Evolutionary conservation across 2,113 vertebrate species (phyloP).

Genomic region (Mesoclemmys tuberculata): DNA sequence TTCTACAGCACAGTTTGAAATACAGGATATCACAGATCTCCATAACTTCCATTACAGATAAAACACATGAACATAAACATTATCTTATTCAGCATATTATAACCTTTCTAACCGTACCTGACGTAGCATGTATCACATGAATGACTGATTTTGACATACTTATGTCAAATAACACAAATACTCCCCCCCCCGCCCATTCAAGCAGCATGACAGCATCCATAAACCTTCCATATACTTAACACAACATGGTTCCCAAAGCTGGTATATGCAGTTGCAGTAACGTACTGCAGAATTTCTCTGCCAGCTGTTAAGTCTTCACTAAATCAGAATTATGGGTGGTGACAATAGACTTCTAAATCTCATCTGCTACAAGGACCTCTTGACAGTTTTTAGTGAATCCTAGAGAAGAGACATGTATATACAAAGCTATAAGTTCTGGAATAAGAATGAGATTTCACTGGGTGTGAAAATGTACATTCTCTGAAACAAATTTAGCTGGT

Average conservation of each 20-base stretch:
- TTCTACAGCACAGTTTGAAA: too few relatives aligned
- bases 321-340: background rate
- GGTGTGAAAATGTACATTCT: background rate
- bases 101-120: too few relatives aligned
- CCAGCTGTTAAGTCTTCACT: background rate
- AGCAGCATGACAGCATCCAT: too few relatives aligned
- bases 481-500: background rate
- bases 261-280: background rate
- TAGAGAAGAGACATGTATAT: background rate
- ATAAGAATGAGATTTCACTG: background rate
- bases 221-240: background rate
- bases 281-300: background rate
- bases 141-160: too few relatives aligned
- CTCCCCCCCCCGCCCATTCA: too few relatives aligned
- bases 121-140: too few relatives aligned
- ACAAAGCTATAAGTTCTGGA: background rate
- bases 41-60: too few relatives aligned
- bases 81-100: too few relatives aligned
- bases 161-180: too few relatives aligned
- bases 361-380: background rate
- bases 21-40: too few relatives aligned
- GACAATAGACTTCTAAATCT: background rate
- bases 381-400: background rate
- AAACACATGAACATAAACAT: too few relatives aligned
- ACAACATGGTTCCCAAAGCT: background rate